Evolutionary conservation across 2,888 invertebrate species (phyloP).

Genomic region (Xestia xanthographa): DNA sequence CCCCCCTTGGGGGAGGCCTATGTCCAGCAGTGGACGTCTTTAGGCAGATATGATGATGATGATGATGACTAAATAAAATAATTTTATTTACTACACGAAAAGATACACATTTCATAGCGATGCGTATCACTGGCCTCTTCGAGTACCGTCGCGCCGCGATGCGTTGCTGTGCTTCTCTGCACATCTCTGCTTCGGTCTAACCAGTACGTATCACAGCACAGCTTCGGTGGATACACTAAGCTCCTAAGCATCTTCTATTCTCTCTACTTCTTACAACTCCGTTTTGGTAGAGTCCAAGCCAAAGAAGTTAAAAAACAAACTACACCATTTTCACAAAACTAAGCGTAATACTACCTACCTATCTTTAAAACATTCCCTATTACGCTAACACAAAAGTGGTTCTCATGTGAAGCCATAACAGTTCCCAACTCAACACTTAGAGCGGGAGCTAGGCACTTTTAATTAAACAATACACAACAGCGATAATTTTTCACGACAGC

Average conservation of each 20-base stretch:
- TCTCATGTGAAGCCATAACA: conserved; percentile 37
- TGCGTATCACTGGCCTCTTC: too few relatives aligned
- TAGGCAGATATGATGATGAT: too few relatives aligned
- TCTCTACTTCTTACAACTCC: not conserved
- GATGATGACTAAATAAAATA: too few relatives aligned
- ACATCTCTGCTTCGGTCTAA: not conserved
- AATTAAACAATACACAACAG: conserved; percentile 45
- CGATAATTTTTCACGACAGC: conserved; percentile 49
- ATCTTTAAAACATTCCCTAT: not conserved
- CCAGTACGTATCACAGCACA: not conserved
- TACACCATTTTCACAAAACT: not conserved
- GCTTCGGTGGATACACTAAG: not conserved
- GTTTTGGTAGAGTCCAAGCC: not conserved
- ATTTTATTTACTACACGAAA: too few relatives aligned
- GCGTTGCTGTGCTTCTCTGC: too few relatives aligned
- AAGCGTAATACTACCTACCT: not conserved
- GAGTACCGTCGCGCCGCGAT: too few relatives aligned
- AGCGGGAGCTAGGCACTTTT: conserved; percentile 49
- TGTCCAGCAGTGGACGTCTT: too few relatives aligned
- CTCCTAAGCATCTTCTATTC: not conserved
- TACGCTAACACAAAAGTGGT: conserved; percentile 26
- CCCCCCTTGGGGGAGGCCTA: too few relatives aligned
- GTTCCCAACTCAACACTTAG: conserved; percentile 26
- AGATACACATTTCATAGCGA: too few relatives aligned
- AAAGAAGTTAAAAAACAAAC: not conserved